These are phyloP conservation scores for Stictonetta naevosa DNA, from an alignment of 2,113 vertebrate species.

Conservation along the genomic window DNA sequence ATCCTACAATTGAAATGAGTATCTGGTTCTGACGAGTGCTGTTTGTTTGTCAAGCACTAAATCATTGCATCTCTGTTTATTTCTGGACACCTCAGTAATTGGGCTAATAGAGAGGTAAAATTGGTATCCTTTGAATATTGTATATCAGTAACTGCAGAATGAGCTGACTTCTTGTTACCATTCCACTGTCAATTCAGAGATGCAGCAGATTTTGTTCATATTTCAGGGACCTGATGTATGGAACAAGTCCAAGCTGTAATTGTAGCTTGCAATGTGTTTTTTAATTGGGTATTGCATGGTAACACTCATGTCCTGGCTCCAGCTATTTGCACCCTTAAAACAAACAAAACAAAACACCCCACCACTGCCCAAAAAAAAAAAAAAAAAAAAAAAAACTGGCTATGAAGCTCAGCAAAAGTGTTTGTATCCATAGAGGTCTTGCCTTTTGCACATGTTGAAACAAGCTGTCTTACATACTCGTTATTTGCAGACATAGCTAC, in stretches of 20 bases:
- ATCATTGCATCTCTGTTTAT: not conserved
- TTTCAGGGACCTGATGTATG: not conserved
- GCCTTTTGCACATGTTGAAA: conserved; percentile 44
- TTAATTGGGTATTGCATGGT: not conserved
- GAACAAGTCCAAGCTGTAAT: not conserved
- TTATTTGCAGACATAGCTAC: conserved; percentile 35
- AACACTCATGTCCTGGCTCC: not conserved
- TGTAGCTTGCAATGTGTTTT: not conserved
- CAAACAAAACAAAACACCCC: not conserved
- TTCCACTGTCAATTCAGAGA: not conserved
- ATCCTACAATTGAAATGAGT: not conserved
- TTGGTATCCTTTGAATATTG: not conserved
- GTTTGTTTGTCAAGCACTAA: not conserved
- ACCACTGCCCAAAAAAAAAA: not conserved
- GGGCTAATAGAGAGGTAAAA: fast-evolving
- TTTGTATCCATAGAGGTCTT: not conserved
- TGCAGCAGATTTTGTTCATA: not conserved
- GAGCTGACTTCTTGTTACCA: not conserved
- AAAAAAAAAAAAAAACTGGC: not conserved
- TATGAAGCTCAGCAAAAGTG: not conserved
- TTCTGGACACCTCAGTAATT: fast-evolving
- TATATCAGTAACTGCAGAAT: not conserved
- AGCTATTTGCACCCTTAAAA: not conserved
- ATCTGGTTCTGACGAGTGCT: not conserved
- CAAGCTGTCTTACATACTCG: conserved; percentile 38